Base-by-base conservation (phyloP, 1,140 invertebrate genomes). In the Heliconius congener region DNA sequence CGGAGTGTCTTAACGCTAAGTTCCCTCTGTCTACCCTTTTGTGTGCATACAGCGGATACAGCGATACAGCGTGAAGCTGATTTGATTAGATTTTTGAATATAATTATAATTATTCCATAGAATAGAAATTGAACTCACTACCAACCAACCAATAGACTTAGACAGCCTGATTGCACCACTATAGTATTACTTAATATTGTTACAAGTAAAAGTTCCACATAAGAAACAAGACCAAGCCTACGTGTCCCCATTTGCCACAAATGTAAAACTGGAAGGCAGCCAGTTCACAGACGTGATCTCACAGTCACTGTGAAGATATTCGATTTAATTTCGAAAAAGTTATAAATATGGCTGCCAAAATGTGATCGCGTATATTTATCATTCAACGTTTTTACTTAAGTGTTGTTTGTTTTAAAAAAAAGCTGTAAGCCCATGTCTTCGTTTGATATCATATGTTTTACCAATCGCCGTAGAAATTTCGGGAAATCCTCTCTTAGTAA, bases 211-310 rank as follows among this genome's bases (percentile, higher is more conserved):
- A 66, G 60, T 66, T 66, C 27, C 11, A 66, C 60, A 66, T 66
- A 30, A 66, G 60, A 57, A 39, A 57, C 37, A 60, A 57, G 46
- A 11, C 11, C 3, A 42, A 23, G 60, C 71, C 77, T 76, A 55
- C 82, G 77, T 76, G 79, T 76, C 60, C 74, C 74, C 74, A 77
- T 71, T 74, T 81, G 74, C 72, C 70, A 78, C 83, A 85, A 87
- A 87, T 87, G 84, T 74, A 82, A 83, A 85, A 80, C 82, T 88
- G 86, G 86, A 84, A 83, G 70, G 66, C 30, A 71, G 87, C 86
- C 87, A 88, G 85, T 81, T 84, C 73, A 57, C 71, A 76, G 73
- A 80, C 80, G 79, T 83, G 76, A 83, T 81, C 78, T 80, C 57
- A 39, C 76, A n/a, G 73, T 55, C 79, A 81, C 79, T 75, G 70